Conservation (phyloP, 1,140 invertebrate species). For the Bombus balteatus region DNA sequence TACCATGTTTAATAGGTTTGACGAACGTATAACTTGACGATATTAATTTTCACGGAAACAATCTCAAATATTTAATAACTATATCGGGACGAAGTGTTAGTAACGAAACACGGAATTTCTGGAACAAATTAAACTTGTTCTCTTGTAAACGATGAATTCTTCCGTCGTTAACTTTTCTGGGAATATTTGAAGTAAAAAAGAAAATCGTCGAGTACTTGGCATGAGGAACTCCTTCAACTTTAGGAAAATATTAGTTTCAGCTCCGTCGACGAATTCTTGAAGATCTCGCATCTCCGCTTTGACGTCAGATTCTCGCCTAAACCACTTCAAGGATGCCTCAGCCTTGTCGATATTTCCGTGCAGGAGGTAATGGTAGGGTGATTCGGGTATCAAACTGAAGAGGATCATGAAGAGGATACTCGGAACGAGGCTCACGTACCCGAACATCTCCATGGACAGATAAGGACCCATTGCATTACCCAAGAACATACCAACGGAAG, state of each 20-base stretch:
- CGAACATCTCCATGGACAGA: constrained; percentile 75
- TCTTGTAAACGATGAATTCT: neutral
- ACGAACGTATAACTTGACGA: neutral
- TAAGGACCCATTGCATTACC: constrained; percentile 79
- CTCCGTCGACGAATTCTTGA: constrained; percentile 73
- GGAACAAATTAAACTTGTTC: neutral
- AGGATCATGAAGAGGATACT: constrained; percentile 81
- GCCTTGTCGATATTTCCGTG: constrained; percentile 71
- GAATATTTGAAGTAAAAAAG: neutral
- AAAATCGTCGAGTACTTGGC: constrained; percentile 62
- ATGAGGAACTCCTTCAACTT: constrained; percentile 70
- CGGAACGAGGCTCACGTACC: constrained; percentile 74
- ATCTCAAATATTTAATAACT: constrained; percentile 1
- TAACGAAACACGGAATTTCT: neutral
- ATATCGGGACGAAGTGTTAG: neutral
- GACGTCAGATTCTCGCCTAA: constrained; percentile 71
- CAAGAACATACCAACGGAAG: constrained; percentile 77
- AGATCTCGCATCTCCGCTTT: constrained; percentile 76
- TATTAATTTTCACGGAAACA: neutral
- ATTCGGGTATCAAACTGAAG: constrained; percentile 83
- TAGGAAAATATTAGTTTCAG: constrained; percentile 63
- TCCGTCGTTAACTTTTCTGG: neutral
- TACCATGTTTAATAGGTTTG: neutral
- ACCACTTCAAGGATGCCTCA: constrained; percentile 78
- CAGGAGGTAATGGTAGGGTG: constrained; percentile 80